Base-by-base conservation (phyloP, 2,113 vertebrate genomes). In the Piaya cayana region DNA sequence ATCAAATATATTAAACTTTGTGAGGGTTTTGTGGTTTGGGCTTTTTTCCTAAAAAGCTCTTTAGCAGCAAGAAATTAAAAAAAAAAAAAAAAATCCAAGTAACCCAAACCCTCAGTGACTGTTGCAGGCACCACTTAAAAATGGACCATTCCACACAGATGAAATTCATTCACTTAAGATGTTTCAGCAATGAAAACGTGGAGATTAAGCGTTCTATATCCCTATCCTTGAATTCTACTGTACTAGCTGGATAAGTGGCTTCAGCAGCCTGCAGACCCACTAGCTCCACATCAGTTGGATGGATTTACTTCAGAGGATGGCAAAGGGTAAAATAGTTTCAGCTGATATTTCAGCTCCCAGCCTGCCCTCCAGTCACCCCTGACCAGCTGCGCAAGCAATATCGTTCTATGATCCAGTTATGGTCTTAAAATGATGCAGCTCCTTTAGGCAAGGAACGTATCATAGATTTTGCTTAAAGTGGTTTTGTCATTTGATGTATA, bases 401-500 rank as follows among this genome's bases (percentile, higher is more conserved):
- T 42, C 19, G 37, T 80, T 82, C 27, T 72, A 14, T 62, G 53
- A 76, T 58, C 62, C 16, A 29, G 9, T 77, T 87, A 64, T 22
- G 49, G 65, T 27, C 69, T 82, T 75, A 63, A 95, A 92, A 86
- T 50, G 23, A 92, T 70, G 45, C 45, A 81, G 42, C 8, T 92
- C 68, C 68, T 93, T 93, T 59, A 83, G 60, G 68, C 42, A 45
- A 90, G 8, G 36, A 52, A 80, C 42, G 3, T 74, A 59, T 88
- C 71, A 90, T 8, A 74, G 59, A 80, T 67, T 86, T 92, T 83
- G 63, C 55, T 74, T 74, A 45, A 91, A 88, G 72, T 80, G 39
- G n/a, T 67, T 86, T 83, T 81, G 76, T 50, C 68, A 83, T 88
- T 88, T 80, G 64, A 86, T 90, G 92, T 83, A 83, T 93, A 81